Base-by-base conservation (phyloP, 2,113 vertebrate genomes). In the Euleptes europaea region DNA sequence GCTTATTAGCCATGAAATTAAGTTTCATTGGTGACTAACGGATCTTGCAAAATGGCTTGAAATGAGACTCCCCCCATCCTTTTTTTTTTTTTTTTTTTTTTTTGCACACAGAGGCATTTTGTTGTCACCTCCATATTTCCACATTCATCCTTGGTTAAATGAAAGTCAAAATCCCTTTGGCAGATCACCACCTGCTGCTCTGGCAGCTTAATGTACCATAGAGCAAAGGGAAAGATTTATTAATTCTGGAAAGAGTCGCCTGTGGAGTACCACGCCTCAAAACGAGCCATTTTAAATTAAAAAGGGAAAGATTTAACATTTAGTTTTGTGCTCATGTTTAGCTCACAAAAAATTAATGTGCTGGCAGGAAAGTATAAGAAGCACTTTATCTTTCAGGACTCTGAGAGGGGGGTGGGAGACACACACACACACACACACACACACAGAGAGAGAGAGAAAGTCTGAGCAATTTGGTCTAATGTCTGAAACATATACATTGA, bases 1-100 rank as follows among this genome's bases (percentile, higher is more conserved):
- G n/a, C 17, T 91, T 82, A 87, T 80, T 84, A 74, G 23, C 78
- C 57, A 74, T 67, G 57, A 84, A 89, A 89, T 88, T 26, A 82
- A 84, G 60, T 84, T 87, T 88, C 75, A 84, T 78, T 65, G 66
- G 80, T 26, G 85, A 63, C 65, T 49, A 80, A 47, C 17, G 33
- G 73, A 15, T 87, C 60, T 80, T 76, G 73, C 49, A 80, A 80
- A 75, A 54, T 54, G 75, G 31, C 42, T 82, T 60, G 74, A 76
- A 74, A 73, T 75, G 84, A 13, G 60, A 19, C 38, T 88, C 3
- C 31, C 23, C 13, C 47, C 6, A 10, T 26, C 44, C 57, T 60
- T 7, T 63, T 28, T 63, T 7, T 74, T 0, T 31, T 60, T 7
- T 63, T 28, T 63, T 7, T 60, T 7, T 63, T 28, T 63, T 7